A percentile compares a stretch with the other conserved stretches of the same genome.
These are phyloP conservation scores for Ceratosolen fusciceps DNA, from an alignment of 1,140 invertebrate species.

Conservation along the genomic window DNA sequence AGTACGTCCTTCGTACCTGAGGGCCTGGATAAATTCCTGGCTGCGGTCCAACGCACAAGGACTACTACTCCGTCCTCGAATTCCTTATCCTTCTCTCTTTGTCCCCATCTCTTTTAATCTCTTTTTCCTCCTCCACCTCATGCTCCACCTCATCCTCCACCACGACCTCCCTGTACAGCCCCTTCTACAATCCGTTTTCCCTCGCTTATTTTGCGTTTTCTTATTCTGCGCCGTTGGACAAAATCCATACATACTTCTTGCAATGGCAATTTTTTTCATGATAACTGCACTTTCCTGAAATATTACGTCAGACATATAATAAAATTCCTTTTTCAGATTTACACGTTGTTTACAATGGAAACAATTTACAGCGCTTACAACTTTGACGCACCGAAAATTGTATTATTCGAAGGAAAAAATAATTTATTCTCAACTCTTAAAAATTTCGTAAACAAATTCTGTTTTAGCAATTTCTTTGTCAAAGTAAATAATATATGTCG, in stretches of 20 bases:
- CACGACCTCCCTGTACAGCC: slow-evolving; percentile 40
- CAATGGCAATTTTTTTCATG: slow-evolving; percentile 22
- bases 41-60: slow-evolving; percentile 58
- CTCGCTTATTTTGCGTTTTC: neutral
- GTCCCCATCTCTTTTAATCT: neutral
- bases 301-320: neutral
- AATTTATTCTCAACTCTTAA: neutral
- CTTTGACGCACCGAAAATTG: neutral
- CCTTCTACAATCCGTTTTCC: slow-evolving; percentile 3
- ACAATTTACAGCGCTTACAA: neutral
- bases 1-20: slow-evolving; percentile 55
- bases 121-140: slow-evolving; percentile 28
- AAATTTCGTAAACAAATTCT: neutral
- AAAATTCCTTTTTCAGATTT: neutral
- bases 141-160: too few relatives aligned
- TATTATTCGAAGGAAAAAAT: neutral
- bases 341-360: neutral
- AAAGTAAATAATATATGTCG: too few relatives aligned
- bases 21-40: slow-evolving; percentile 61
- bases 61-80: slow-evolving; percentile 44
- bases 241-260: slow-evolving; percentile 3
- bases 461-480: neutral
- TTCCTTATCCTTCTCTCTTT: slow-evolving; percentile 29
- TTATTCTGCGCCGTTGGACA: slow-evolving; percentile 35
- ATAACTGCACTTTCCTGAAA: neutral